Percentiles rank a stretch among this genome's conserved stretches.
These are phyloP conservation scores for Ianthella basta DNA, from an alignment of 37 sponge, comb jelly and placozoan species.

Conservation along the genomic window DNA sequence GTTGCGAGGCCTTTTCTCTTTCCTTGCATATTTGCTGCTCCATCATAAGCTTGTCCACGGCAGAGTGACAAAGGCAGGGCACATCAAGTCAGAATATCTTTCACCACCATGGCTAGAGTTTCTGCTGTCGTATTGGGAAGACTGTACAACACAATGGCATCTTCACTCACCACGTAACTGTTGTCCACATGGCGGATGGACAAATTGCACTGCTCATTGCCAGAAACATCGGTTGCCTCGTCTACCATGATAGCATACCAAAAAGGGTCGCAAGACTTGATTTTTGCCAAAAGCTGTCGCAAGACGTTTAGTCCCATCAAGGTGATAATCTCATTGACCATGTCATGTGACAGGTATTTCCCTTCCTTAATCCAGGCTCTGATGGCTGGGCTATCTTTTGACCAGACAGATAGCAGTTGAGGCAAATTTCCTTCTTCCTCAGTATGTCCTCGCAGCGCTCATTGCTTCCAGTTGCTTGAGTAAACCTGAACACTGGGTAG, in stretches of 20 bases:
- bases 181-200: constrained; percentile 58
- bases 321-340: constrained; percentile 3
- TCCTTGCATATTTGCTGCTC: constrained; percentile 67
- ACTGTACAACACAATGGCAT: constrained; percentile 46
- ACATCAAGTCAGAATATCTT: constrained; percentile 56
- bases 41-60: constrained; percentile 77
- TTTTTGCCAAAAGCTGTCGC: constrained; percentile 1
- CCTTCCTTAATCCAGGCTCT: background rate
- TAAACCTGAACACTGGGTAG: constrained; percentile 27
- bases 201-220: constrained; percentile 53
- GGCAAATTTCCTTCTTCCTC: constrained; percentile 57
- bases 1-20: constrained; percentile 57
- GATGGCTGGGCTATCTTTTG: background rate
- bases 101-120: constrained; percentile 35
- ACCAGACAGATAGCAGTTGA: constrained; percentile 39
- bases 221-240: constrained; percentile 56
- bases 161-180: constrained; percentile 49
- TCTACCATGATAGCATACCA: constrained; percentile 64
- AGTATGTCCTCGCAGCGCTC: constrained; percentile 52
- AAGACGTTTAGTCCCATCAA: constrained; percentile 14
- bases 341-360: background rate
- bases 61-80: constrained; percentile 56
- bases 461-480: constrained; percentile 7
- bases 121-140: constrained; percentile 40
- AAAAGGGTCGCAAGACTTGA: background rate